phyloP scores from a whole-genome alignment of 1,140 invertebrate species.

The Babylonia areolata region DNA sequence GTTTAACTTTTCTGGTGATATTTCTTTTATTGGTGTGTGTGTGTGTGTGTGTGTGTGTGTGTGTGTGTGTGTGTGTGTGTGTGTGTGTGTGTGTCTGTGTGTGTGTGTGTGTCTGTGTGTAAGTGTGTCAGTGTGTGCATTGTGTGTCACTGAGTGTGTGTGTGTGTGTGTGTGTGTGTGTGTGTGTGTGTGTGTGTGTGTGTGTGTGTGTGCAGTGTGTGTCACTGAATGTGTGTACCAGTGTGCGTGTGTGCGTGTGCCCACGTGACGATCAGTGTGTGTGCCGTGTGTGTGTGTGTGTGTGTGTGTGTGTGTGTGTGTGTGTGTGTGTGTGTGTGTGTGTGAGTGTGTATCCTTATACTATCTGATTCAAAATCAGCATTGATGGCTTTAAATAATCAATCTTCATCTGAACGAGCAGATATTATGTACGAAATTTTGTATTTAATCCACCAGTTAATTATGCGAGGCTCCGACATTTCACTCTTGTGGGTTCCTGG shows the following conservation, averaged over 20 bases:
- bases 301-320: slow-evolving; percentile 25
- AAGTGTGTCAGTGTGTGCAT: background rate
- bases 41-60: background rate
- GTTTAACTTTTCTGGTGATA: no score
- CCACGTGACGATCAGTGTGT: background rate
- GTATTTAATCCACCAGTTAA: no score
- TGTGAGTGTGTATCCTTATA: slow-evolving; percentile 24
- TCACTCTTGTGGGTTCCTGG: no score
- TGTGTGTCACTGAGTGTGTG: background rate
- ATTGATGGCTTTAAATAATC: no score
- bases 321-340: slow-evolving; percentile 28
- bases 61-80: slow-evolving; percentile 6
- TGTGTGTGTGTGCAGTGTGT: background rate
- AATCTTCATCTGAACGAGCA: no score
- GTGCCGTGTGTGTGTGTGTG: slow-evolving; percentile 21
- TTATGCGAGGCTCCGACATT: no score
- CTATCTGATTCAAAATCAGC: no score
- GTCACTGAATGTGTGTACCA: background rate
- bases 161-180: slow-evolving; percentile 16
- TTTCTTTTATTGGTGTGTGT: background rate
- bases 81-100: background rate
- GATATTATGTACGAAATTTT: no score
- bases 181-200: background rate
- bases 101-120: background rate
- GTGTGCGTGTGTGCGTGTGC: slow-evolving; percentile 8